phyloP scores from a whole-genome alignment of 1,140 invertebrate genomes.

The Bradysia coprophila region DNA sequence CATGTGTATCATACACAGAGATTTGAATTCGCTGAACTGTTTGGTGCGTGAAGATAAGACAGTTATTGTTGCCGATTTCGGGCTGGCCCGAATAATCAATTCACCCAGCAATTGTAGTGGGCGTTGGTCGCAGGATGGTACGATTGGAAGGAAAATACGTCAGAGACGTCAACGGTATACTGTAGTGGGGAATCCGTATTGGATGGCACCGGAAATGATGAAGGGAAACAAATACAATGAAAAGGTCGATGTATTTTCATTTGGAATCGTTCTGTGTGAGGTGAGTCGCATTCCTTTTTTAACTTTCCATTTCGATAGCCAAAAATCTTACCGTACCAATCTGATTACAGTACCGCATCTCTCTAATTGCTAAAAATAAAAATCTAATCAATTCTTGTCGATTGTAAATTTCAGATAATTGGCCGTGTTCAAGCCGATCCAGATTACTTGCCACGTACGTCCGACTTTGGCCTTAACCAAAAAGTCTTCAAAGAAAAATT shows the following conservation, averaged over 20 bases:
- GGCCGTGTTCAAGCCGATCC: constrained; percentile 84
- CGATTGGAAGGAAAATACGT: constrained; percentile 21
- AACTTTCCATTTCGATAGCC: too few species aligned
- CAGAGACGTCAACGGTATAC: constrained; percentile 32
- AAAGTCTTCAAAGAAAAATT: constrained; percentile 73
- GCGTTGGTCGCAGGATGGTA: constrained; percentile 10
- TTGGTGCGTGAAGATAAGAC: constrained; percentile 77
- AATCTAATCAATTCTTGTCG: constrained; percentile 1
- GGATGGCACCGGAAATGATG: constrained; percentile 99
- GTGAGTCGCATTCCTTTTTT: constrained; percentile 32
- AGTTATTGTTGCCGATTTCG: constrained; percentile 90
- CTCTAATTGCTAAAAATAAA: neutral
- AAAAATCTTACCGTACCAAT: neutral
- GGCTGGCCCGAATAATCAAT: constrained; percentile 73
- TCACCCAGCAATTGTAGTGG: constrained; percentile 17
- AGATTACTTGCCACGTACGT: constrained; percentile 71
- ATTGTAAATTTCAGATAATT: constrained; percentile 49
- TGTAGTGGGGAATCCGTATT: constrained; percentile 86
- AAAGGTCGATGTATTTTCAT: constrained; percentile 93
- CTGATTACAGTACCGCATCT: too few species aligned
- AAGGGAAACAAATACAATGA: constrained; percentile 91
- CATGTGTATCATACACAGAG: constrained; percentile 87
- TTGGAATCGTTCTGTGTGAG: constrained; percentile 91
- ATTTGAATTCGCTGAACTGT: constrained; percentile 93
- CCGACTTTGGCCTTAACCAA: constrained; percentile 83